These are phyloP conservation scores for Zingel zingel DNA, from an alignment of 2,113 vertebrate species.

Conservation along the genomic window DNA sequence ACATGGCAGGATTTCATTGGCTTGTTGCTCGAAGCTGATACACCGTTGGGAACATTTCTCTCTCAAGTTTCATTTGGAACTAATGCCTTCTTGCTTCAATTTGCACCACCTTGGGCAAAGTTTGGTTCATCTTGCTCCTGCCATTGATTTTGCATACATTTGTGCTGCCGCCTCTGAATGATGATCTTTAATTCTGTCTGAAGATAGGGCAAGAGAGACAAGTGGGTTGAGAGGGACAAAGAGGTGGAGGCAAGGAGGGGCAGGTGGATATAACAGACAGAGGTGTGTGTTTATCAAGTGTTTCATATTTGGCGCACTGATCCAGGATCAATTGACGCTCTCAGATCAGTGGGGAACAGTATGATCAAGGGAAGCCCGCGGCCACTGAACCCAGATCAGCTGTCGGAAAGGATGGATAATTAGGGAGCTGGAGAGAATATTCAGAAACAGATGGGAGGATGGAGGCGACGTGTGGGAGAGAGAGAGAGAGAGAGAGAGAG, in stretches of 20 bases:
- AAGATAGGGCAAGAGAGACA: slow-evolving; percentile 15
- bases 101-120: slow-evolving; percentile 59
- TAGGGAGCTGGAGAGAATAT: slow-evolving; percentile 67
- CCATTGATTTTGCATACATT: slow-evolving; percentile 62
- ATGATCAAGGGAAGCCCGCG: slow-evolving; percentile 67
- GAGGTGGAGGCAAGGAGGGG: neutral
- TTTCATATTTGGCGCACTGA: slow-evolving; percentile 50
- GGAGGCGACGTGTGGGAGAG: slow-evolving; percentile 55
- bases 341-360: slow-evolving; percentile 55
- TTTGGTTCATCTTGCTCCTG: slow-evolving; percentile 43
- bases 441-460: slow-evolving; percentile 73
- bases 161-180: slow-evolving; percentile 20
- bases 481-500: slow-evolving; percentile 35
- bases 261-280: slow-evolving; percentile 42
- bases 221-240: slow-evolving; percentile 13
- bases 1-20: slow-evolving; percentile 50
- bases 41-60: slow-evolving; percentile 37
- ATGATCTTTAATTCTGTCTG: slow-evolving; percentile 38
- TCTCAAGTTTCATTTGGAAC: slow-evolving; percentile 62
- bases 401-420: slow-evolving; percentile 64
- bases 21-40: slow-evolving; percentile 44
- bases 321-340: slow-evolving; percentile 57
- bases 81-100: slow-evolving; percentile 50
- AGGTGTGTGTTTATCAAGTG: slow-evolving; percentile 53
- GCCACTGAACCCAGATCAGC: slow-evolving; percentile 73